These are phyloP conservation scores for Hiodon tergisus DNA, from an alignment of 2,113 vertebrate genomes.

Conservation along the genomic window DNA sequence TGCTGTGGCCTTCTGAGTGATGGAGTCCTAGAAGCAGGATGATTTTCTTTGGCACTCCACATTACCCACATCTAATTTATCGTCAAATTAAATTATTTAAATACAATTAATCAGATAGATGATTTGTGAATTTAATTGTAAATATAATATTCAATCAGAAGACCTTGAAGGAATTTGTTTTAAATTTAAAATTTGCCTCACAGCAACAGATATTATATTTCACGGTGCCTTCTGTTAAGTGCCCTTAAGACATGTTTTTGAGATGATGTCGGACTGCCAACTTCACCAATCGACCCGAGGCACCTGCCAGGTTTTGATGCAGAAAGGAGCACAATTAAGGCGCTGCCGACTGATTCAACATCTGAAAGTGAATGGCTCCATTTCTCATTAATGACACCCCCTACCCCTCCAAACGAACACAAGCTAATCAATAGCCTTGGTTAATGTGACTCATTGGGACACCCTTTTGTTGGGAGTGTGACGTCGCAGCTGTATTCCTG, in stretches of 20 bases:
- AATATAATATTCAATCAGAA: too few species aligned
- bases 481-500: slow-evolving; percentile 32
- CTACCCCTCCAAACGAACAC: slow-evolving; percentile 32
- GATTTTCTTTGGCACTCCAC: too few species aligned
- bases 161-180: too few species aligned
- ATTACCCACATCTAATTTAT: too few species aligned
- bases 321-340: slow-evolving; percentile 21
- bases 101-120: too few species aligned
- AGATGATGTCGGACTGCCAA: slow-evolving; percentile 44
- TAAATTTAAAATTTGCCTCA: too few species aligned
- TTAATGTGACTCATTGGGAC: slow-evolving; percentile 29
- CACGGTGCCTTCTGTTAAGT: neutral
- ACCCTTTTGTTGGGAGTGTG: slow-evolving; percentile 31
- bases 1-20: too few species aligned
- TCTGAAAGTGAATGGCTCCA: slow-evolving; percentile 40
- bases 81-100: too few species aligned
- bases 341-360: slow-evolving; percentile 43
- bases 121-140: too few species aligned
- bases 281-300: slow-evolving; percentile 35
- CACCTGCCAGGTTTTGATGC: slow-evolving; percentile 37
- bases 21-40: too few species aligned
- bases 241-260: neutral
- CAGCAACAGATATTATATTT: neutral
- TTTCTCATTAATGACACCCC: slow-evolving; percentile 30
- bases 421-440: slow-evolving; percentile 21